These are phyloP conservation scores for Manduca sexta DNA, from an alignment of 1,140 invertebrate species.

Conservation along the genomic window DNA sequence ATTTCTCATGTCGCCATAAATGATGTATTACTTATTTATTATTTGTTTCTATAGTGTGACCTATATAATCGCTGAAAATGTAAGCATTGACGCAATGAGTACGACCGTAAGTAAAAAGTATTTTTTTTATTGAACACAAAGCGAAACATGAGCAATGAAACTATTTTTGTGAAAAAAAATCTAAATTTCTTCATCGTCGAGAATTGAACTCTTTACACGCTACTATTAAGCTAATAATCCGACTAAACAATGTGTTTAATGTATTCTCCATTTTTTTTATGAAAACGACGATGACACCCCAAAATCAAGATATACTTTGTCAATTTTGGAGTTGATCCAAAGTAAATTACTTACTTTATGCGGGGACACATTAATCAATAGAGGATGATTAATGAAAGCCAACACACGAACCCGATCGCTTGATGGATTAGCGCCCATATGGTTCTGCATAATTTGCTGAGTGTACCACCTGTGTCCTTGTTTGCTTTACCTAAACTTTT, in stretches of 20 bases:
- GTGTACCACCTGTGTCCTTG: conserved; percentile 53
- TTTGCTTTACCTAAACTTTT: conserved; percentile 21
- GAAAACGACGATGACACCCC: conserved; percentile 8
- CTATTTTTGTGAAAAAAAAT: neutral
- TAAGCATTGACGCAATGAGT: neutral
- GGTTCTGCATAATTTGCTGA: conserved; percentile 65
- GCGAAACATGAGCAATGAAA: neutral
- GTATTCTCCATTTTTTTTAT: neutral
- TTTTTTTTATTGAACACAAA: neutral
- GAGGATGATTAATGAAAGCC: conserved; percentile 65
- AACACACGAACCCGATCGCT: conserved; percentile 50
- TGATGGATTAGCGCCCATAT: conserved; percentile 69
- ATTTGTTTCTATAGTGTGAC: too few species aligned
- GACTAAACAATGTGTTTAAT: neutral
- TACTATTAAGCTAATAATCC: too few species aligned
- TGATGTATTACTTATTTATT: too few species aligned
- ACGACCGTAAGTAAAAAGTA: too few species aligned
- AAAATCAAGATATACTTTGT: conserved; percentile 31
- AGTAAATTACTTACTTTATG: conserved; percentile 53
- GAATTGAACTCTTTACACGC: too few species aligned
- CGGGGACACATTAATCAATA: conserved; percentile 67
- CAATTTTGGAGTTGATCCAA: conserved; percentile 23
- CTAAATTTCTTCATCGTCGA: neutral
- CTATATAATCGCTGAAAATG: too few species aligned
- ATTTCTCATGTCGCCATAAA: too few species aligned